Percentiles rank a stretch among this genome's conserved stretches.
Evolutionary conservation across 92 coral and sea anemone genomes (phyloP).

Genomic region (Palythoa heliodiscus): DNA sequence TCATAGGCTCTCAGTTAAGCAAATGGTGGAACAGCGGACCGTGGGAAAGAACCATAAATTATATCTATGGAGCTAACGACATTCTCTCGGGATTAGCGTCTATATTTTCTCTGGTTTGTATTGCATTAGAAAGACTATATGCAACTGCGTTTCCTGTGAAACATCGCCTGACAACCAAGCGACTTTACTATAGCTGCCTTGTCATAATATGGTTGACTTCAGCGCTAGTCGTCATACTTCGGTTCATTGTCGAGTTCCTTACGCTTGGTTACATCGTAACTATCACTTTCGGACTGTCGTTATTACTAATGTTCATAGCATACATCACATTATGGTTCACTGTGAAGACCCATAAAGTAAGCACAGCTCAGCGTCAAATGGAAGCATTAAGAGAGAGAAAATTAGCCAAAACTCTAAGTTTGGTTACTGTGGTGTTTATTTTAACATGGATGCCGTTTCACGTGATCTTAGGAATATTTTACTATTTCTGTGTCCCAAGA

Average conservation of each 20-base stretch:
- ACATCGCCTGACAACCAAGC: too few species aligned
- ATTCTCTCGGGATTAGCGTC: not conserved
- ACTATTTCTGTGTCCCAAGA: conserved; percentile 3
- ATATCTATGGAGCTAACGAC: not conserved
- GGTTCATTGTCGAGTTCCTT: not conserved
- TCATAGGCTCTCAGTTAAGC: not conserved
- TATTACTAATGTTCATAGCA: too few species aligned
- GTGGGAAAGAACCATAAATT: not conserved
- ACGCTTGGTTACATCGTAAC: not conserved
- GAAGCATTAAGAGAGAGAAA: not conserved
- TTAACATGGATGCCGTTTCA: conserved; percentile 4
- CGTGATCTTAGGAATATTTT: not conserved
- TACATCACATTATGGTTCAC: too few species aligned
- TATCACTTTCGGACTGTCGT: too few species aligned
- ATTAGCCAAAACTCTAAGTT: not conserved
- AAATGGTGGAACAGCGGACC: not conserved
- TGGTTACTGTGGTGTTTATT: not conserved
- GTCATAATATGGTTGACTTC: not conserved
- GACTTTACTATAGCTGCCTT: too few species aligned
- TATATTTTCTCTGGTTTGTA: too few species aligned
- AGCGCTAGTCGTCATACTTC: not conserved
- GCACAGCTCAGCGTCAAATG: too few species aligned
- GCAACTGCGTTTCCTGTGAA: too few species aligned
- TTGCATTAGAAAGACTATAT: too few species aligned
- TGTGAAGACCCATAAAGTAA: too few species aligned